Conservation (phyloP, 1,140 invertebrate species). For the Phymastichus coffea region DNA sequence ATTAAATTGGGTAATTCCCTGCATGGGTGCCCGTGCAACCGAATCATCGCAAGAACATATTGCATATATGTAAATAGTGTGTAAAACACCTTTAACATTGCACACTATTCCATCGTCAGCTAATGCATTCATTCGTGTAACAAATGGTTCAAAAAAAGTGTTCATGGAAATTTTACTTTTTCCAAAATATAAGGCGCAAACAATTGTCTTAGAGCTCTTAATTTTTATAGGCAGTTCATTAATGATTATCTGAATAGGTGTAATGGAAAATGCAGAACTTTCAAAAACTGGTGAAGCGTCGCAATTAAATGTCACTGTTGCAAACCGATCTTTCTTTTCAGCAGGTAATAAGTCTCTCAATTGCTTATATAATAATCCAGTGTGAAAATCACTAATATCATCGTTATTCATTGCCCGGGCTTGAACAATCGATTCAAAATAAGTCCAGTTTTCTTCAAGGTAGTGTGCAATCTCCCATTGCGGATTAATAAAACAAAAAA, state of each 20-base stretch:
- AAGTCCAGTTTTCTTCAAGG: no score
- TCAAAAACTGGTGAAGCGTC: constrained; percentile 21
- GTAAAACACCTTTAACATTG: background rate
- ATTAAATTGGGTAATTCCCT: constrained; percentile 9
- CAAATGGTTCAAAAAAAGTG: constrained; percentile 18
- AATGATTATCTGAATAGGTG: constrained; percentile 19
- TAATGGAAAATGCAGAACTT: constrained; percentile 28
- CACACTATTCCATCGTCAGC: constrained; percentile 11
- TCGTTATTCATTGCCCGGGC: no score
- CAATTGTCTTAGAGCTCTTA: constrained; percentile 8
- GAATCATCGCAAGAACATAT: constrained; percentile 3
- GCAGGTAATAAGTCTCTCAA: no score
- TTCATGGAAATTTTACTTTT: no score
- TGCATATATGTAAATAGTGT: constrained; percentile 13
- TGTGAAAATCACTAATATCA: no score
- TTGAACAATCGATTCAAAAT: no score
- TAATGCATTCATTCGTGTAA: constrained; percentile 1
- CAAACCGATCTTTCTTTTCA: no score
- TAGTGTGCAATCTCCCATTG: no score
- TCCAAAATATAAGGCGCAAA: constrained; percentile 27
- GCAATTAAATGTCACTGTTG: no score
- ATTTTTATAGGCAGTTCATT: constrained; percentile 25
- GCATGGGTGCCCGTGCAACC: constrained; percentile 12
- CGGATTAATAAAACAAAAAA: no score
- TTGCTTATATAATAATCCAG: no score